Base-by-base conservation (phyloP, 1,140 invertebrate genomes). In the Drosophila ohnishii region DNA sequence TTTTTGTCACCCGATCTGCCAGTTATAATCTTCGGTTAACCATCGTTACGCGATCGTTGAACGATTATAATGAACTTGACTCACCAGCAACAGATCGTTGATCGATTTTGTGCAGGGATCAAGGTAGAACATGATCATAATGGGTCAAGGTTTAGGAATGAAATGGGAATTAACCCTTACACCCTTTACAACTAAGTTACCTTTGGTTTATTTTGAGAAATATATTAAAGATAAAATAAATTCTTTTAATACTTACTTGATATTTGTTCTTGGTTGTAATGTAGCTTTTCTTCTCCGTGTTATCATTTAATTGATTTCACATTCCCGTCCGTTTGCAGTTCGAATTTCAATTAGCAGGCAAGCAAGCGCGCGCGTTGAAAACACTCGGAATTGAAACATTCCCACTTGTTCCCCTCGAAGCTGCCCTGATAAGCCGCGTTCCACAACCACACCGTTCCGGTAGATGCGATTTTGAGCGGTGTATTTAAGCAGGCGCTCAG, bases 401-500 rank as follows among this genome's bases (percentile, higher is more conserved):
- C 8, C 51, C 10, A n/a, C 8, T 8, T 5, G 51, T 19, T n/a
- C 3, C 16, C 5, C 34, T 4, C 13, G 11, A 28, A 9, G 25
- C 14, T 14, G 32, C 22, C 35, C 35, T 70, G 67, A 65, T 74
- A 74, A 79, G 63, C 69, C 56, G 32, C 37, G 80, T 83, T 70
- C 55, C 70, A 78, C 47, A 79, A 44, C 66, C 80, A 28, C 11
- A 25, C 0, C 62, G 76, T 84, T 79, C 62, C 75, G 44, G 2
- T 30, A 34, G 30, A 59, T 48, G 57, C 35, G 39, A 37, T 55
- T 75, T 76, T 56, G 51, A 37, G 51, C 59, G 44, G 62, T 71
- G 80, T 87, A 87, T 87, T 87, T 87, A 87, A 87, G 83, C 83
- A 74, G 58, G 50, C 76, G 84, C 34, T 35, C 51, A 55, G 51